Evolutionary conservation across 2,888 invertebrate genomes (phyloP).

Genomic region (Autographa gamma): DNA sequence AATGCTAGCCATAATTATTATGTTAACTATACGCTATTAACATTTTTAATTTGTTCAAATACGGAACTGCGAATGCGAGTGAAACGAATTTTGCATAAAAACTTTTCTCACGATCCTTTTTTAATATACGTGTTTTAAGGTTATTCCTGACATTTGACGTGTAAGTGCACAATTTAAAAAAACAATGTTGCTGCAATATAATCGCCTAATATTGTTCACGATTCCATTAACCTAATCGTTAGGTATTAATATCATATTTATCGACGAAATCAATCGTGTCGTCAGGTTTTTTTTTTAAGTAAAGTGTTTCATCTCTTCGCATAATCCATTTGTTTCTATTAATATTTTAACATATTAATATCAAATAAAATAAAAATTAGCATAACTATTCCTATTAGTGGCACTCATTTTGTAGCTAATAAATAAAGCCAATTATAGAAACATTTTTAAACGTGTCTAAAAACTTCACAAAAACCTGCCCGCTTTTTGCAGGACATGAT

Average conservation of each 20-base stretch:
- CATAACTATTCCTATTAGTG: conserved; percentile 1
- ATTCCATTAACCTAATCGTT: not conserved
- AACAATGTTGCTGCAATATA: no score
- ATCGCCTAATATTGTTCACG: not conserved
- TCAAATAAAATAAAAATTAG: conserved; percentile 1
- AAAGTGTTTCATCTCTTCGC: not conserved
- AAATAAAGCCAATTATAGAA: conserved; percentile 30
- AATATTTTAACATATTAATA: conserved; percentile 1
- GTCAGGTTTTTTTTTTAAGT: not conserved
- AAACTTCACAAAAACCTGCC: conserved; percentile 21
- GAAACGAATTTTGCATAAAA: conserved; percentile 23
- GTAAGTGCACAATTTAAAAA: not conserved
- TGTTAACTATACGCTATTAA: conserved; percentile 60
- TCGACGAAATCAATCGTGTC: not conserved
- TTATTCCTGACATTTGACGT: conserved; percentile 29
- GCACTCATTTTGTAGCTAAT: conserved; percentile 4
- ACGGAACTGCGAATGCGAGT: conserved; percentile 49
- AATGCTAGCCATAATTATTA: conserved; percentile 60
- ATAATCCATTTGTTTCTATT: conserved; percentile 1
- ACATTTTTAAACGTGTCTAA: conserved; percentile 17
- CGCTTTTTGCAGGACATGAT: conserved; percentile 2
- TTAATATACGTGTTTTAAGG: not conserved
- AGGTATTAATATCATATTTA: not conserved
- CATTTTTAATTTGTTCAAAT: conserved; percentile 27
- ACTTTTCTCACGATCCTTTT: conserved; percentile 28